A percentile compares a stretch with the other conserved stretches of the same genome.
These are phyloP conservation scores for Panopea generosa DNA, from an alignment of 2,888 invertebrate species.

Conservation along the genomic window DNA sequence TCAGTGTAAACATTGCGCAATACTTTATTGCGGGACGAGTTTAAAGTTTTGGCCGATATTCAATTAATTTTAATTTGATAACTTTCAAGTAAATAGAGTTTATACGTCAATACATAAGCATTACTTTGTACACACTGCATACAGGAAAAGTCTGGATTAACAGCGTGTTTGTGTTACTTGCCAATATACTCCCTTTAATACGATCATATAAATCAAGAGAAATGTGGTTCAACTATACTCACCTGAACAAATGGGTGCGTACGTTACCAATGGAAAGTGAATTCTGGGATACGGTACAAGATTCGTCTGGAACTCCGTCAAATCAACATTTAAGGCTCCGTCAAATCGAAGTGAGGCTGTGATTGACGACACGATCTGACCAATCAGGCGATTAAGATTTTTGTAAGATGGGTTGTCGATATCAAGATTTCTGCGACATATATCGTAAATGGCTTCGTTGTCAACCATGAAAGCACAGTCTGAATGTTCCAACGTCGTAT, in stretches of 20 bases:
- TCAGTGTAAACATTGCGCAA: too few species aligned
- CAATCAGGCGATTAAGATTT: conserved; percentile 96
- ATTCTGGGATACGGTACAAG: conserved; percentile 87
- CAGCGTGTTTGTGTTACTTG: too few species aligned
- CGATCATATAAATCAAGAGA: too few species aligned
- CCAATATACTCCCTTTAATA: too few species aligned
- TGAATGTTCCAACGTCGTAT: conserved; percentile 94
- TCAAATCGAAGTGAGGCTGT: conserved; percentile 86
- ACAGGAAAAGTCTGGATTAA: too few species aligned
- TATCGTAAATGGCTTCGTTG: conserved; percentile 96
- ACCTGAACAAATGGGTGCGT: conserved; percentile 94
- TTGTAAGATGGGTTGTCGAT: conserved; percentile 95
- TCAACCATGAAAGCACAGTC: conserved; percentile 99
- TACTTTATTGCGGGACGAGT: too few species aligned
- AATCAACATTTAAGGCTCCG: conserved; percentile 87
- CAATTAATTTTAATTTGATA: too few species aligned
- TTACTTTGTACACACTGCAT: too few species aligned
- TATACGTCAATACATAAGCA: too few species aligned
- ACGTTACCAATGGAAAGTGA: conserved; percentile 94
- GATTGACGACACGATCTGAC: conserved; percentile 90
- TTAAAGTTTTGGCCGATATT: too few species aligned
- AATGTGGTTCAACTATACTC: too few species aligned
- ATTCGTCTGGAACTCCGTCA: conserved; percentile 87
- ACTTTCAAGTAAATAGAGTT: too few species aligned
- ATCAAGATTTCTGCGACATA: conserved; percentile 92